Conservation (phyloP, 2,888 invertebrate genomes). For the Nemurella pictetii region DNA sequence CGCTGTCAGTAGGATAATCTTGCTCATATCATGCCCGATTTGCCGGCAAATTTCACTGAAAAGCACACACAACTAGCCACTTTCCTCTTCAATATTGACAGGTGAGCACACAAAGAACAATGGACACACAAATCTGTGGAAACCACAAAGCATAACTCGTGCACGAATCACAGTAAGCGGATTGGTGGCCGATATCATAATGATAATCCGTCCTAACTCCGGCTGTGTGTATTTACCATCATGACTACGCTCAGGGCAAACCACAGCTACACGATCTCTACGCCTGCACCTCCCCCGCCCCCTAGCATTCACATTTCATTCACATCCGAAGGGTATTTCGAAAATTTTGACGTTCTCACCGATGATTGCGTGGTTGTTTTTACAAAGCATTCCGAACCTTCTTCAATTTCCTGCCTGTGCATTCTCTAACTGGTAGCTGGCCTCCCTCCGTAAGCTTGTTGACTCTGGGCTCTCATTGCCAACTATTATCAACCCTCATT, state of each 20-base stretch:
- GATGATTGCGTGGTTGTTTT: constrained; percentile 25
- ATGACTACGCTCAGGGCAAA: background rate
- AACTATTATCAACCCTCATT: constrained; percentile 20
- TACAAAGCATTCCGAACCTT: constrained; percentile 20
- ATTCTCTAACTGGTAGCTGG: constrained; percentile 17
- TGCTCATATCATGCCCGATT: background rate
- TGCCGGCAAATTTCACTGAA: too few species aligned
- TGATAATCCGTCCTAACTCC: background rate
- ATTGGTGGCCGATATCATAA: background rate
- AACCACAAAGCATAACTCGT: background rate
- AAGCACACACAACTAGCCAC: background rate
- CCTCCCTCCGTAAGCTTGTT: constrained; percentile 7
- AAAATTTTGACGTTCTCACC: background rate
- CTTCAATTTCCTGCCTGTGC: constrained; percentile 27
- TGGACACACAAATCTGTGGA: background rate
- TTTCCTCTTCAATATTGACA: background rate
- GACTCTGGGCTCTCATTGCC: constrained; percentile 8
- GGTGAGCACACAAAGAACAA: background rate
- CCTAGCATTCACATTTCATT: background rate
- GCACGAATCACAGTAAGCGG: background rate
- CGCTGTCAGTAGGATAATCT: background rate
- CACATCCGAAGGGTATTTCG: background rate
- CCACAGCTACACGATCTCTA: background rate
- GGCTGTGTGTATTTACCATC: background rate
- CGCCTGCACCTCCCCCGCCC: background rate